Evolutionary conservation across 1,140 invertebrate species (phyloP).

Genomic region (Mycetomoellerius zeteki): DNA sequence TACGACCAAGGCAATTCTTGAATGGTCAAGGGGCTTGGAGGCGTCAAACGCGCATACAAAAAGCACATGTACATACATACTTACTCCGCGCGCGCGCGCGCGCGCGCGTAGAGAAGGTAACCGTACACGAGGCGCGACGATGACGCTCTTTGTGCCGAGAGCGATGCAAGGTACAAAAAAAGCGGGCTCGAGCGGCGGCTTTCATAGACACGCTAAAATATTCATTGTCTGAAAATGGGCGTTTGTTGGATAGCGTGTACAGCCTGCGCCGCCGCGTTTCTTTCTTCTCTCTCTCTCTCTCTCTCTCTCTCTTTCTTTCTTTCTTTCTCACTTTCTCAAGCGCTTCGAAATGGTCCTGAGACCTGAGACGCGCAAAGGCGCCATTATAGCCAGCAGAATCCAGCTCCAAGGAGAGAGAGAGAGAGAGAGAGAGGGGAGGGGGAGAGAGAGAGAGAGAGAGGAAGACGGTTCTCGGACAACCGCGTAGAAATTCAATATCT

Average conservation of each 20-base stretch:
- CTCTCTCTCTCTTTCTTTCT: background rate
- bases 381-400: conserved; percentile 77
- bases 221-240: conserved; percentile 81
- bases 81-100: background rate
- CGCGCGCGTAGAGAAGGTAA: background rate
- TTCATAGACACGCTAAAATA: conserved; percentile 77
- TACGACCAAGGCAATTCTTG: conserved; percentile 62
- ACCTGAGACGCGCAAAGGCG: conserved; percentile 68
- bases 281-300: background rate
- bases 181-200: conserved; percentile 66
- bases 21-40: conserved; percentile 72
- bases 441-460: background rate
- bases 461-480: conserved; percentile 46
- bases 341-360: conserved; percentile 52
- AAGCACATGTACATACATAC: background rate
- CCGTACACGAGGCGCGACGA: conserved; percentile 19
- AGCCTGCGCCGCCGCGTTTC: conserved; percentile 52
- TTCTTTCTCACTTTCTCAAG: conserved; percentile 19
- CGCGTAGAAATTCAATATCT: conserved; percentile 75
- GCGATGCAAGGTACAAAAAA: conserved; percentile 60
- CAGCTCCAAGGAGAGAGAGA: background rate
- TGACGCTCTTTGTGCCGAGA: conserved; percentile 74
- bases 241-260: conserved; percentile 75
- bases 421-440: background rate
- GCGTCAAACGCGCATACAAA: conserved; percentile 54